Evolutionary conservation across 1,140 invertebrate genomes (phyloP), one percentile per base, ranked within the genome.

Genomic region (Neodiprion pinetum): DNA sequence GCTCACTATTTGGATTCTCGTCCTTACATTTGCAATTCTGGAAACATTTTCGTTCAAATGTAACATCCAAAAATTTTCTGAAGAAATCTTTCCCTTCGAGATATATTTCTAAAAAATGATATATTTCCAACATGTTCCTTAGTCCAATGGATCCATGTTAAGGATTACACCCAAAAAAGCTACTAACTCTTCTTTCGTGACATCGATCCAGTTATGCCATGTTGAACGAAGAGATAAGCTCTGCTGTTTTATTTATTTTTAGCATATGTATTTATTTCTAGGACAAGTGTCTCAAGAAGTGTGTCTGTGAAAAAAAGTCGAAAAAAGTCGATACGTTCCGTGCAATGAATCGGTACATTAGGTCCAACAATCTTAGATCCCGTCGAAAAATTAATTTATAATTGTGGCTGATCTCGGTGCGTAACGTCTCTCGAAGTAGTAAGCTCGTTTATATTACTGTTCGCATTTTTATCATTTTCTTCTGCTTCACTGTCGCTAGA

Each of bases 301-400:
- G 72, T 53, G 17, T 77, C 28, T 12, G 73, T 72, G 53, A 77
- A 72, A 77, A 72, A 77, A n/a, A 77, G 48, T 74, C 74, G 70
- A 28, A 77, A 77, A 74, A 72, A 74, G 69, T 70, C 47, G 68
- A 72, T 77, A 7, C 74, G 71, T 5, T 74, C 50, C 48, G 21
- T 12, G 72, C 72, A 72, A 74, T 77, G 67, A 68, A 53, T 1
- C 71, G 50, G 49, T 72, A 77, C 9, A 72, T 75, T 66, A 68
- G 76, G 70, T 72, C 67, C 76, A 70, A 70, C 65, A 53, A 75
- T 28, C 4, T 74, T 50, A 74, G 71, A n/a, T 21, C 5, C 67
- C 66, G 66, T 11, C 17, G 12, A 67, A 71, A 74, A 76, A 71
- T 50, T 21, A 73, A 76, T 65, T 74, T 21, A 21, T 21, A 0